phyloP scores from a whole-genome alignment of 2,113 vertebrate genomes.

The Pteropus alecto region DNA sequence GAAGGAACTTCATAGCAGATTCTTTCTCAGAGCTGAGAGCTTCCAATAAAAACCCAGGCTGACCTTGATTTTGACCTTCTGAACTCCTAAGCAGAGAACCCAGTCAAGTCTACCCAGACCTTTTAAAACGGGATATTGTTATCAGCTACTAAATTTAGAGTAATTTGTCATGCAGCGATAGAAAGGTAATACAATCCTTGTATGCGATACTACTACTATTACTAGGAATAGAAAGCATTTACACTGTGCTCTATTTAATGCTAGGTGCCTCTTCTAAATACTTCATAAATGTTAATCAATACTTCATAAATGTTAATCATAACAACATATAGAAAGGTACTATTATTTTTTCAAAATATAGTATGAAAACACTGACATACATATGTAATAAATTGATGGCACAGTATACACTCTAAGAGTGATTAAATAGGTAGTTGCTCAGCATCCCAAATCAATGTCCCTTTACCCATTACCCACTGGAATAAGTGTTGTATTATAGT shows the following conservation, averaged over 20 bases:
- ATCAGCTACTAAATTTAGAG: not conserved
- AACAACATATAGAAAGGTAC: not conserved
- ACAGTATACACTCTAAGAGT: not conserved
- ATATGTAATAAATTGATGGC: not conserved
- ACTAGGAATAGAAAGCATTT: not conserved
- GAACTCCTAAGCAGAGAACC: not conserved
- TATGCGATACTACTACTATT: not conserved
- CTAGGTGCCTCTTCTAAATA: not conserved
- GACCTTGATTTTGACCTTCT: not conserved
- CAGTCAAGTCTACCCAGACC: not conserved
- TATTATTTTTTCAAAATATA: not conserved
- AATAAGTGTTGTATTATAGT: not conserved
- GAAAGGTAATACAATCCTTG: not conserved
- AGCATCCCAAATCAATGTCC: not conserved
- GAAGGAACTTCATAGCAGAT: not conserved
- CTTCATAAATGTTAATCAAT: not conserved
- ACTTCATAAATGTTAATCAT: not conserved
- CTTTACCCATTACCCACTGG: not conserved
- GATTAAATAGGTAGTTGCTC: not conserved
- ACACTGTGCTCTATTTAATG: not conserved
- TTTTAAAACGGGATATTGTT: not conserved
- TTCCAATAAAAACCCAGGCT: not conserved
- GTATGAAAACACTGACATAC: not conserved
- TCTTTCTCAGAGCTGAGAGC: not conserved
- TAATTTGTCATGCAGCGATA: not conserved